Percentiles rank a stretch among this genome's conserved stretches.
These are phyloP conservation scores for Danio tinwini DNA, from an alignment of 2,797 vertebrate species.

Conservation along the genomic window DNA sequence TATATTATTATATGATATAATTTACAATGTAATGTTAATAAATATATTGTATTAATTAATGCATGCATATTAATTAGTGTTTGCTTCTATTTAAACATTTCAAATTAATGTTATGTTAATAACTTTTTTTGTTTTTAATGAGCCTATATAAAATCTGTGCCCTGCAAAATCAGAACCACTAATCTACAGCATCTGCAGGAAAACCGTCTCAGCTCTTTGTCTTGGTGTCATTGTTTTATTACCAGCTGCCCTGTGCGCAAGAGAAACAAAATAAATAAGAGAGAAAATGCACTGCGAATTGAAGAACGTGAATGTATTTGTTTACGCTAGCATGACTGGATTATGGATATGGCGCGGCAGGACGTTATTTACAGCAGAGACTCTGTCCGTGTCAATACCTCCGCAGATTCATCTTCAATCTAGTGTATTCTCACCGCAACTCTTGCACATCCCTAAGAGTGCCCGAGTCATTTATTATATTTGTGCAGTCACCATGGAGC, in stretches of 20 bases:
- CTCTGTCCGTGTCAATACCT: constrained; percentile 73
- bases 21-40: no score
- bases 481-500: constrained; percentile 75
- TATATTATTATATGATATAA: no score
- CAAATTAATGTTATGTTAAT: no score
- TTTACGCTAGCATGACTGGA: constrained; percentile 37
- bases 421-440: constrained; percentile 68
- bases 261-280: constrained; percentile 34
- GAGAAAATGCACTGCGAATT: constrained; percentile 39
- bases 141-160: not conserved
- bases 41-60: no score
- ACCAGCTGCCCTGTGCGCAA: not conserved
- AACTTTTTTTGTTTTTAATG: no score
- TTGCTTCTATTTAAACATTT: no score
- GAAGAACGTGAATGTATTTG: constrained; percentile 29
- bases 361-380: constrained; percentile 68
- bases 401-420: constrained; percentile 74
- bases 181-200: not conserved
- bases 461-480: constrained; percentile 74
- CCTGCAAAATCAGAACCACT: not conserved
- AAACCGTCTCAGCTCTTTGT: constrained; percentile 8
- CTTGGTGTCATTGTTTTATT: constrained; percentile 30
- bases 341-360: constrained; percentile 44
- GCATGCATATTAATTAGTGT: no score
- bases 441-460: constrained; percentile 64